These are phyloP conservation scores for Xanthorhoe spadicearia DNA, from an alignment of 2,888 invertebrate species.

Conservation along the genomic window DNA sequence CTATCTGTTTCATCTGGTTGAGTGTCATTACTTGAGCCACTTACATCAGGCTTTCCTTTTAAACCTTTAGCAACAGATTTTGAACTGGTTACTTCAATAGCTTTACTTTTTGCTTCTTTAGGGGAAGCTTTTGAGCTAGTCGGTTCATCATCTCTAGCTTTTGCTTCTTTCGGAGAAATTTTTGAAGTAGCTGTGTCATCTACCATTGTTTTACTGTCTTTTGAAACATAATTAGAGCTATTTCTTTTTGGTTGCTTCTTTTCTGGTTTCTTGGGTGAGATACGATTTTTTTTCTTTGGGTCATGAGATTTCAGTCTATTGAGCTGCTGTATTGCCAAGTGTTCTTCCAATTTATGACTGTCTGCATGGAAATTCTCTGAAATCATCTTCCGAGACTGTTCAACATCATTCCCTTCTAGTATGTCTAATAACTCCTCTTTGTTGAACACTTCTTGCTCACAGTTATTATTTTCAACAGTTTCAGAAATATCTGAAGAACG, in stretches of 20 bases:
- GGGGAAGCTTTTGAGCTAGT: constrained; percentile 8
- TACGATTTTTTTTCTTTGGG: constrained; percentile 34
- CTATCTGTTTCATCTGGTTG: constrained; percentile 38
- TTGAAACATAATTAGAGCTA: constrained; percentile 25
- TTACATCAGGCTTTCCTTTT: constrained; percentile 37
- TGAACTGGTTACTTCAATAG: constrained; percentile 35
- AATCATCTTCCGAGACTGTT: constrained; percentile 45
- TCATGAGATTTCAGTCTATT: constrained; percentile 58
- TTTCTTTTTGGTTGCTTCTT: constrained; percentile 45
- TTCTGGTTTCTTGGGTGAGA: constrained; percentile 42
- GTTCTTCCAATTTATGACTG: constrained; percentile 60
- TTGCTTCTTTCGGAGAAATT: constrained; percentile 22
- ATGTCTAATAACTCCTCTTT: constrained; percentile 79
- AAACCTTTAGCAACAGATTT: constrained; percentile 23
- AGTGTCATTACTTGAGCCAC: constrained; percentile 5
- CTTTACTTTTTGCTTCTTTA: constrained; percentile 32
- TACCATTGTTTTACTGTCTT: constrained; percentile 33
- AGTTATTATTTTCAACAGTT: constrained; percentile 71
- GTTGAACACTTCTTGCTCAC: constrained; percentile 75
- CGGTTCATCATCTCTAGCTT: constrained; percentile 19
- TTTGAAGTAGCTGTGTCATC: constrained; percentile 12
- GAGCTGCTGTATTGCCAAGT: constrained; percentile 72
- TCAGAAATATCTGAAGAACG: constrained; percentile 67
- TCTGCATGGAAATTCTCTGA: constrained; percentile 45
- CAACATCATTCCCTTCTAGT: constrained; percentile 73